Percentiles rank a stretch among this genome's conserved stretches.
Conservation (phyloP, 1,140 invertebrate genomes). For the Pachypsylla venusta region DNA sequence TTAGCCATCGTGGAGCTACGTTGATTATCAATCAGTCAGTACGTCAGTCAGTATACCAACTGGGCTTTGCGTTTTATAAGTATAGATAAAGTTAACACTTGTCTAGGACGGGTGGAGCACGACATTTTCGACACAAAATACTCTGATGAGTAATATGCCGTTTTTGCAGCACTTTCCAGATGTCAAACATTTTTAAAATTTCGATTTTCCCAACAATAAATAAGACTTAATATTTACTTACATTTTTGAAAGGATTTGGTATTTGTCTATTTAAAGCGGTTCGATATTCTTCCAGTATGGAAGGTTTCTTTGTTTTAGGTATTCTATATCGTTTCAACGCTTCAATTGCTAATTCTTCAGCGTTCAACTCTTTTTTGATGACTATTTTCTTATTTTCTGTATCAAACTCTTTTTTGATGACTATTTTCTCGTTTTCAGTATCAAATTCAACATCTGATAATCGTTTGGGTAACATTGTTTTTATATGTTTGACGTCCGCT, state of each 20-base stretch:
- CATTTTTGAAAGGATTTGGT: not conserved
- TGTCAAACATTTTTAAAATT: not conserved
- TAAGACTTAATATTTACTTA: not conserved
- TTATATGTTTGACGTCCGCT: not conserved
- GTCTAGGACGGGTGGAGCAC: not conserved
- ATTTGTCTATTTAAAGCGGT: not conserved
- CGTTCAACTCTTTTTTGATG: not conserved
- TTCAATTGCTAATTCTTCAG: not conserved
- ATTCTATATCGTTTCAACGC: not conserved
- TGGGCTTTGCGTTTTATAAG: not conserved
- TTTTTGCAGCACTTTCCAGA: not conserved
- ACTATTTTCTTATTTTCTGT: not conserved
- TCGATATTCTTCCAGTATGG: not conserved
- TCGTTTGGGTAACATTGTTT: not conserved
- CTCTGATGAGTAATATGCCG: not conserved
- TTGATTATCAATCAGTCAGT: too few species aligned
- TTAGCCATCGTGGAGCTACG: too few species aligned
- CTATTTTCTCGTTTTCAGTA: not conserved
- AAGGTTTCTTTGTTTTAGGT: not conserved
- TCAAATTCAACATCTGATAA: too few species aligned
- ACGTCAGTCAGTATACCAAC: too few species aligned
- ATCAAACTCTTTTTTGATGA: not conserved
- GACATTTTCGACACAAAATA: not conserved
- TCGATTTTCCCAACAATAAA: not conserved
- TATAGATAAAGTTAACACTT: not conserved